Evolutionary conservation across 1,140 invertebrate genomes (phyloP), one percentile per base, ranked within the genome.

Genomic region (Euura saliciscinereae): DNA sequence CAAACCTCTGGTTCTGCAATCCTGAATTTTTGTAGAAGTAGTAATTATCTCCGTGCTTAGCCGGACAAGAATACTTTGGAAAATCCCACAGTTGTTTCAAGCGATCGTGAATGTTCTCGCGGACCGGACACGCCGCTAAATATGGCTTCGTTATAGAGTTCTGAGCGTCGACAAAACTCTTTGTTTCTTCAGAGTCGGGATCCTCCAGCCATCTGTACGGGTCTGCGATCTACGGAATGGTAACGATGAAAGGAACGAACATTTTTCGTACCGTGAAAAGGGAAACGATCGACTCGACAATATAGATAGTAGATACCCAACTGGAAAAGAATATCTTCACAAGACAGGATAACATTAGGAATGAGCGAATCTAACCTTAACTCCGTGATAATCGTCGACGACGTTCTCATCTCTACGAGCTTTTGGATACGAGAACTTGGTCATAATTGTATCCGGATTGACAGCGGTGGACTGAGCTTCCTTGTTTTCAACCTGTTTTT

Each of bases 131-230:
- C 13, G 89, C 88, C 75, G 96, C 90, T 4, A 99, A 88, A 87
- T 93, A 99, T 2, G 97, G 96, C 68, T 90, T 87, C 8, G 97
- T 97, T 13, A 99, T 90, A 43, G 91, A 91, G 91, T 99, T 99
- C 86, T 99, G 95, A 8, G 92, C 92, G 72, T 97, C 93, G 45
- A 99, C 95, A 90, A 97, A 99, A 65, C 91, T 88, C 86, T 97
- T 94, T 1, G 97, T 99, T 87, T 99, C 97, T 75, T 94, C 90
- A 0, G 93, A 90, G 83, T 99, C 96, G 1, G 98, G 97, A 88
- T 99, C 95, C 88, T 99, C 98, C 43, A 99, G 85, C 97, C 97
- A 99, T 66, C 97, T 92, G 85, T 99, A 99, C 0, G 97, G 96
- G 89, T 99, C 98, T 75, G 85, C 73, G 73, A 99, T 90, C 96